phyloP scores from a whole-genome alignment of 2,797 vertebrate genomes.

The Lithobates pipiens region DNA sequence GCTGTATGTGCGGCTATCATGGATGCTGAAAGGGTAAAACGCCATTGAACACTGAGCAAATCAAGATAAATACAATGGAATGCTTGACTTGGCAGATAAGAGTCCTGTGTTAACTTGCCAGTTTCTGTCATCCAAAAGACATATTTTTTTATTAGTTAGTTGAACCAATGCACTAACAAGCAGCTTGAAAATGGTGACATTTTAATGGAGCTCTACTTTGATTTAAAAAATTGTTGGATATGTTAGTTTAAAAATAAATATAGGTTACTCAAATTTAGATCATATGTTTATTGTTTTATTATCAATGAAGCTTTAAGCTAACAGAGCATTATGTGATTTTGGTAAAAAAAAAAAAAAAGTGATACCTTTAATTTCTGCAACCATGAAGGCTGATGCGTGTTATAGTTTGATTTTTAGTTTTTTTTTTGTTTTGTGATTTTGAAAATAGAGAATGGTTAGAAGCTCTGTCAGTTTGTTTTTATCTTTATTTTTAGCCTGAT shows the following conservation, averaged over 20 bases:
- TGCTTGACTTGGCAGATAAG: slow-evolving; percentile 10
- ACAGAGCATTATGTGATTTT: too few species aligned
- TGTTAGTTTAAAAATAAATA: neutral
- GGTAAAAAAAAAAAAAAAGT: too few species aligned
- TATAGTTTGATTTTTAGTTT: too few species aligned
- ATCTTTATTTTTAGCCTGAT: too few species aligned
- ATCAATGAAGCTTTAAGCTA: too few species aligned
- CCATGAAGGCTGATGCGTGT: too few species aligned
- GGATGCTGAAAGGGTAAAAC: neutral
- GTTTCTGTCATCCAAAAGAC: neutral
- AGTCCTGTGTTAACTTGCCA: neutral
- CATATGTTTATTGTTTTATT: too few species aligned
- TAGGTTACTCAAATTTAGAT: too few species aligned
- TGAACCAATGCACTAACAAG: neutral
- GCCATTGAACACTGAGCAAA: neutral
- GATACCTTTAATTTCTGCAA: too few species aligned
- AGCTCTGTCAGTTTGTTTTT: too few species aligned
- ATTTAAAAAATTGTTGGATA: neutral
- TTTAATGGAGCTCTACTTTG: neutral
- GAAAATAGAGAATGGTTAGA: too few species aligned
- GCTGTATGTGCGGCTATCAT: neutral
- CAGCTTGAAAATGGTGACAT: neutral
- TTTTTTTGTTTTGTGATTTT: too few species aligned
- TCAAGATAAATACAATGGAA: slow-evolving; percentile 10
- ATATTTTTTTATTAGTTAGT: neutral